Evolutionary conservation across 2,797 vertebrate genomes (phyloP).

Genomic region (Gallinago stenura): DNA sequence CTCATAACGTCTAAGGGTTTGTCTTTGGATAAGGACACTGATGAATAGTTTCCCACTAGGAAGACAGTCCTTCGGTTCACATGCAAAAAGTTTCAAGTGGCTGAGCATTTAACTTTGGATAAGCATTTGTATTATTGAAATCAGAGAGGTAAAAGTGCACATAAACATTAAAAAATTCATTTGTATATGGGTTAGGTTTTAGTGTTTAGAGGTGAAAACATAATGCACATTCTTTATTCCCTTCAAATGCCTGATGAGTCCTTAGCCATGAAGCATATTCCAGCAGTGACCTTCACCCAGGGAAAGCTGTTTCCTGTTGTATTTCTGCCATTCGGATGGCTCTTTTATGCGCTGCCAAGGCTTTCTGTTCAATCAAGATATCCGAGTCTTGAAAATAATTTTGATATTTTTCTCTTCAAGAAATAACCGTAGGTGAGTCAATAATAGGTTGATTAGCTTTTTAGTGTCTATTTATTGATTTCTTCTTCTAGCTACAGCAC

Average conservation of each 20-base stretch:
- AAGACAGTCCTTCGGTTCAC: background rate
- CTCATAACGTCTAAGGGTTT: background rate
- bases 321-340: background rate
- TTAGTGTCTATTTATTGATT: conserved; percentile 18
- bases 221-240: background rate
- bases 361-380: background rate
- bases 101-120: background rate
- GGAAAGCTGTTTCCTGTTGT: background rate
- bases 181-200: background rate
- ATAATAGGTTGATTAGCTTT: conserved; percentile 23
- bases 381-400: background rate
- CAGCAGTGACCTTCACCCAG: background rate
- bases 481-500: background rate
- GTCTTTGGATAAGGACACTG: background rate
- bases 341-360: background rate
- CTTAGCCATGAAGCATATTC: background rate
- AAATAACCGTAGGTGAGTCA: background rate
- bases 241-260: background rate
- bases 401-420: conserved; percentile 13
- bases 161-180: background rate
- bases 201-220: background rate
- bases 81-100: background rate
- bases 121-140: background rate
- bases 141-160: background rate
- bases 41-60: background rate